These are phyloP conservation scores for Austrolebias charrua DNA, from an alignment of 2,797 vertebrate species.

Conservation along the genomic window DNA sequence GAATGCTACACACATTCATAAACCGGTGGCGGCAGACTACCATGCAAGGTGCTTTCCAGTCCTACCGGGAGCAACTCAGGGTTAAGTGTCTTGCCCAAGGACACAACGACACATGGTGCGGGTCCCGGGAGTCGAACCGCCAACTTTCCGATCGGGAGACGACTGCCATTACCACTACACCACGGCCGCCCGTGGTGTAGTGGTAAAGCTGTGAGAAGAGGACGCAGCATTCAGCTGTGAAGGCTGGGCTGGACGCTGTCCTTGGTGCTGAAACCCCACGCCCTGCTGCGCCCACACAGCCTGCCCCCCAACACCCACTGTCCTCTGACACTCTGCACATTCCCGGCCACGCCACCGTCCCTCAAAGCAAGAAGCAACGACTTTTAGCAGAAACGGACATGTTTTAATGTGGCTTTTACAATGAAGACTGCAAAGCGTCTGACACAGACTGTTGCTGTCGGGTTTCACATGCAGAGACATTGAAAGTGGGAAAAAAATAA, in stretches of 20 bases:
- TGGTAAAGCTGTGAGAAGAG: neutral
- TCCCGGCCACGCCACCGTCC: slow-evolving; percentile 30
- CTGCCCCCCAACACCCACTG: neutral
- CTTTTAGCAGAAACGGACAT: neutral
- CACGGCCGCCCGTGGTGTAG: too few species aligned
- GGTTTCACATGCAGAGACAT: slow-evolving; percentile 25
- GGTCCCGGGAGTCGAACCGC: too few species aligned
- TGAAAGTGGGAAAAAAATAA: neutral
- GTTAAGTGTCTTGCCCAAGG: too few species aligned
- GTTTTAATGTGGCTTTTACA: neutral
- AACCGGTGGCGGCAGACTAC: too few species aligned
- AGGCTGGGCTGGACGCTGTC: slow-evolving; percentile 42
- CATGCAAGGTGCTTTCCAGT: too few species aligned
- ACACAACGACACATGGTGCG: too few species aligned
- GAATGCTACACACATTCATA: too few species aligned
- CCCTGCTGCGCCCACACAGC: slow-evolving; percentile 3
- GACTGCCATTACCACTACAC: too few species aligned
- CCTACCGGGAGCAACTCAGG: too few species aligned
- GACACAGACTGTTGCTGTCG: neutral
- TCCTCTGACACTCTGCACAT: slow-evolving; percentile 7
- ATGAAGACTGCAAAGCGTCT: neutral
- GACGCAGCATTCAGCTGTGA: neutral
- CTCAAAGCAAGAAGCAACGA: slow-evolving; percentile 6
- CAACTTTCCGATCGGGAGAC: too few species aligned
- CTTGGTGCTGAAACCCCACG: slow-evolving; percentile 59